Evolutionary conservation across 2,888 invertebrate species (phyloP), one percentile per base, ranked within the genome.

Genomic region (Hyppa rectilinea): DNA sequence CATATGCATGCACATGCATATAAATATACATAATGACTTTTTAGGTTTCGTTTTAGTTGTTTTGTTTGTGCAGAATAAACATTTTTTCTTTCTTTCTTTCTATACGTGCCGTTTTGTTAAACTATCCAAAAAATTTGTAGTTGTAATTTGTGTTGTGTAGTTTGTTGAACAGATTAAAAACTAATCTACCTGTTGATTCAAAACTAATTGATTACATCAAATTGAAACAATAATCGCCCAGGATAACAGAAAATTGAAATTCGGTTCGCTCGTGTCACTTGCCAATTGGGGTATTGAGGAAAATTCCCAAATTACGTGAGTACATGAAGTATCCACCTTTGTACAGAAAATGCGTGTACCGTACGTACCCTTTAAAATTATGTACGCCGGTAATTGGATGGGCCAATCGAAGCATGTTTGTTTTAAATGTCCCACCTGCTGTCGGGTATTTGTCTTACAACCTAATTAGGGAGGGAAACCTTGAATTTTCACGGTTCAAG

Each of bases 401-500:
- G 72, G 75, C 75, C 85, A 87, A 87, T 89, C 80, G 85, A 75
- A 83, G 85, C 86, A 87, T 83, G 75, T 80, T 78, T 79, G 74
- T 87, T 88, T 85, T 83, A 81, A 87, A 88, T 87, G 83, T 82
- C 74, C 81, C 81, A 86, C 85, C 86, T 82, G 84, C 68, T 65
- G 36, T 52, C 52, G 79, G 81, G 68, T 88, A 87, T 90, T 89
- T 90, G 87, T 88, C 85, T 89, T 87, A 81, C 80, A 82, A 82
- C 80, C 87, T 90, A 90, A 91, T 92, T 91, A 90, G 80, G 71
- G 83, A 75, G 60, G 81, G 73, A 68, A 85, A 73, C 85, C 81
- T 87, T 85, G 83, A 85, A 87, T 87, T 87, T 87, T 86, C 87
- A 83, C 84, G 85, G 76, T 83, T 83, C 71, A 71, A 65, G 59